phyloP scores from a whole-genome alignment of 2,888 invertebrate genomes.

The Chrysotoxum bicinctum region DNA sequence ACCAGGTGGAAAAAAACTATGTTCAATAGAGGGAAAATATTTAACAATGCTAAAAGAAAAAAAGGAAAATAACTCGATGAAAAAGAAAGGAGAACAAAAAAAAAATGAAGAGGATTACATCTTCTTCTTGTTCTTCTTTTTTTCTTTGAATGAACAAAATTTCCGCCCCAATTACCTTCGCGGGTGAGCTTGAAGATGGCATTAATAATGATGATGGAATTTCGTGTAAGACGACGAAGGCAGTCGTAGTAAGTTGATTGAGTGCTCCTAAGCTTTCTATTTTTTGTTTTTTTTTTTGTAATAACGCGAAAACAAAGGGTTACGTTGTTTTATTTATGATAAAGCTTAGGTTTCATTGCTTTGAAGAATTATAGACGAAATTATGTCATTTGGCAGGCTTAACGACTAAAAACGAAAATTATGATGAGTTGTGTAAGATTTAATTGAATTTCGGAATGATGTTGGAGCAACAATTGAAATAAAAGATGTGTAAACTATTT shows the following conservation, averaged over 20 bases:
- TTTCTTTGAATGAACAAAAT: slow-evolving; percentile 40
- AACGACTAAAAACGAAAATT: background rate
- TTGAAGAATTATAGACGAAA: background rate
- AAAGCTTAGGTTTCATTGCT: background rate
- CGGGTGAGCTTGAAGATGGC: slow-evolving; percentile 19
- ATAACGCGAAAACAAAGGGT: slow-evolving; percentile 7
- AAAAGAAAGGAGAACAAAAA: background rate
- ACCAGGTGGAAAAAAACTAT: slow-evolving; percentile 33
- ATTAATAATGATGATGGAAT: slow-evolving; percentile 32
- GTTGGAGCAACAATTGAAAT: background rate
- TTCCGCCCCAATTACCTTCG: slow-evolving; percentile 58
- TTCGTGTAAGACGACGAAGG: slow-evolving; percentile 43
- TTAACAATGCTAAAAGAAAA: slow-evolving; percentile 12
- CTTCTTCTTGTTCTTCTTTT: slow-evolving; percentile 21
- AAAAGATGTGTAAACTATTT: background rate
- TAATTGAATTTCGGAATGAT: background rate
- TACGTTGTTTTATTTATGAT: slow-evolving; percentile 12
- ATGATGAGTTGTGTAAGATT: background rate
- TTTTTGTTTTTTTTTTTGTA: background rate
- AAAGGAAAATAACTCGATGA: background rate
- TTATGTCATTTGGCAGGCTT: background rate
- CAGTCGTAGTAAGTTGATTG: slow-evolving; percentile 32
- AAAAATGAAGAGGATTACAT: slow-evolving; percentile 45
- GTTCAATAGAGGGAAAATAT: slow-evolving; percentile 43
- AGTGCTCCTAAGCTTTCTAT: slow-evolving; percentile 3